Base-by-base conservation (phyloP, 2,113 vertebrate genomes). In the Lophius piscatorius region DNA sequence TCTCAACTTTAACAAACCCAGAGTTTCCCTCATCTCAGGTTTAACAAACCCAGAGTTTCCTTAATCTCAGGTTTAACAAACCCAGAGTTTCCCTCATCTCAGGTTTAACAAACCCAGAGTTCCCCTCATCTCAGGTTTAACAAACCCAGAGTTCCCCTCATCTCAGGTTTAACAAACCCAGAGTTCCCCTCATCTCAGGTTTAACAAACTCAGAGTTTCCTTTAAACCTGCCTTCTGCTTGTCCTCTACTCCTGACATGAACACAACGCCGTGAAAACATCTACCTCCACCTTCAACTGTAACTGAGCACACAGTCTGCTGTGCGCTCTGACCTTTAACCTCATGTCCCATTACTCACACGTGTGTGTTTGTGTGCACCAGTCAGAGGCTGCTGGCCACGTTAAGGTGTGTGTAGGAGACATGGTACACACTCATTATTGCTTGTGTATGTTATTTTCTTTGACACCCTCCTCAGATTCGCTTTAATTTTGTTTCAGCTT, bases 301-400 rank as follows among this genome's bases (percentile, higher is more conserved):
- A n/a, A n/a, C n/a, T n/a, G n/a, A n/a, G 55, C 42, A 64, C 80
- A 38, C 22, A 8, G 21, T 66, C 44, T 74, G 49, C 63, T 63
- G 51, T 76, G 14, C 35, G 63, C 22, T 70, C 28, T 70, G 60
- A 69, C 62, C 68, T 17, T 73, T 76, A 76, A 64, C n/a, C n/a
- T n/a, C n/a, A n/a, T n/a, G n/a, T n/a, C n/a, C n/a, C 41, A 60
- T 74, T 78, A 72, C 63, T 82, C 84, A 84, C 73, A 63, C 75
- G 46, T 88, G 71, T 86, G 78, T 75, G 24, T 83, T 56, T 82
- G 51, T 70, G 45, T 76, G 82, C 62, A 45, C 78, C 85, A 92
- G 91, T 90, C 86, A 88, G 88, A 90, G 90, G 89, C 88, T 92
- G 91, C 85, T 92, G 91, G 90, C 91, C 90, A 76, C 90, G 91